Base-by-base conservation (phyloP, 2,797 vertebrate genomes). In the Liparis tanakae region DNA sequence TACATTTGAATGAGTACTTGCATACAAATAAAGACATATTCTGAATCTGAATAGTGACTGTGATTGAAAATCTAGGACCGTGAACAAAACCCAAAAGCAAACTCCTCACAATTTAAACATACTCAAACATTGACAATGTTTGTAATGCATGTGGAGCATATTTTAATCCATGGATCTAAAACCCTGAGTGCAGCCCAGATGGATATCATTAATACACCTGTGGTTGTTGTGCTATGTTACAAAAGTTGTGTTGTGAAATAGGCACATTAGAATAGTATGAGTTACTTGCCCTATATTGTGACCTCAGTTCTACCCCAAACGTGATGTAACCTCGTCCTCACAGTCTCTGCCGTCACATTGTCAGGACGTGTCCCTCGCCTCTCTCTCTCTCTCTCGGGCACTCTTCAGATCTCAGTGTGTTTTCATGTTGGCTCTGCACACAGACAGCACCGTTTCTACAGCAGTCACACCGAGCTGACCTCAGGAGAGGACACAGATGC, bases 401-500 rank as follows among this genome's bases (percentile, higher is more conserved):
- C 61, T 65, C 79, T 67, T 76, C 44, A 79, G 12, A 72, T 53
- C 61, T 41, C 8, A 59, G 61, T 36, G 76, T 67, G 63, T 79
- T 82, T 76, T 64, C 53, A 37, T 81, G 72, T 87, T 78, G 76
- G 71, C 69, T 70, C 22, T 20, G 46, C 4, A 18, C 59, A 54
- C 61, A 34, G 67, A 76, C 67, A 56, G 75, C 67, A 22, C 53
- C 2, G 50, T 39, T 34, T 66, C 63, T 61, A 51, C 50, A 54
- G 36, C 20, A 10, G 59, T 30, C 25, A 20, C 25, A 20, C 67
- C 53, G 25, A 53, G 67, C 69, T 87, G 86, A 89, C 88, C 79
- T 86, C 51, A 64, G 72, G 76, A 87, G 85, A 89, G 84, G 85
- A 85, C 85, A 81, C 81, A 83, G 83, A 88, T 82, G 85, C 71